A percentile compares a stretch with the other conserved stretches of the same genome.
These are phyloP conservation scores for Forbesichthys agassizii DNA, from an alignment of 2,113 vertebrate species.

Conservation along the genomic window DNA sequence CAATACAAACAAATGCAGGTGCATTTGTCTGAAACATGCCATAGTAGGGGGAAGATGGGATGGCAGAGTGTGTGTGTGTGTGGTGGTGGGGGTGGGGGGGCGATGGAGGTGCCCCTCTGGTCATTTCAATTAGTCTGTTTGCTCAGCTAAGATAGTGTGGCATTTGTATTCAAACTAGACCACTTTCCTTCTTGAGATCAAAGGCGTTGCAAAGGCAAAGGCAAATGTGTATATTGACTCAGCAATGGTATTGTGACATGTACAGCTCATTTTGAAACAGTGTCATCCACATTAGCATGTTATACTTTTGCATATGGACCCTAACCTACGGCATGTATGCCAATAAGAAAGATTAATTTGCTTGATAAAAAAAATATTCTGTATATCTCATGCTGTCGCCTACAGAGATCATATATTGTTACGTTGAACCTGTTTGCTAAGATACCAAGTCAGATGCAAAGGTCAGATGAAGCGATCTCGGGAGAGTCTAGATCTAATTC, in stretches of 20 bases:
- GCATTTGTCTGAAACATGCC: constrained; percentile 60
- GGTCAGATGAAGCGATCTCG: constrained; percentile 45
- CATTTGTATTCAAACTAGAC: constrained; percentile 66
- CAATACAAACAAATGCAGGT: constrained; percentile 60
- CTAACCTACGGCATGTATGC: not conserved
- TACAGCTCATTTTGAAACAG: not conserved
- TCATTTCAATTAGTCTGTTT: constrained; percentile 53
- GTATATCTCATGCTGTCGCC: constrained; percentile 15
- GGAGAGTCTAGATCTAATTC: constrained; percentile 31
- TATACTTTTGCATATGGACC: constrained; percentile 2
- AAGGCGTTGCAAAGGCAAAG: constrained; percentile 14
- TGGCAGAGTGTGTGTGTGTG: too few relatives aligned
- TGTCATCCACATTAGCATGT: not conserved
- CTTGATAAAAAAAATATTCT: constrained; percentile 1
- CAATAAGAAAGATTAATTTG: not conserved
- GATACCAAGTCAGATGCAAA: constrained; percentile 37
- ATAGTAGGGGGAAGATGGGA: not conserved
- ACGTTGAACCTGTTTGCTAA: constrained; percentile 2
- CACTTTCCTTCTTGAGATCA: constrained; percentile 32
- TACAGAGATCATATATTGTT: not conserved
- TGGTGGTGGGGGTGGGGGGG: too few relatives aligned
- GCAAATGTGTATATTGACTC: constrained; percentile 18
- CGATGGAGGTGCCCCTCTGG: constrained; percentile 27
- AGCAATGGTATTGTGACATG: constrained; percentile 5
- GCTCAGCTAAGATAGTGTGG: constrained; percentile 54